Evolutionary conservation across 30 jellyfish, hydroid and myxozoan genomes (phyloP).

Genomic region (Pelagia noctiluca): DNA sequence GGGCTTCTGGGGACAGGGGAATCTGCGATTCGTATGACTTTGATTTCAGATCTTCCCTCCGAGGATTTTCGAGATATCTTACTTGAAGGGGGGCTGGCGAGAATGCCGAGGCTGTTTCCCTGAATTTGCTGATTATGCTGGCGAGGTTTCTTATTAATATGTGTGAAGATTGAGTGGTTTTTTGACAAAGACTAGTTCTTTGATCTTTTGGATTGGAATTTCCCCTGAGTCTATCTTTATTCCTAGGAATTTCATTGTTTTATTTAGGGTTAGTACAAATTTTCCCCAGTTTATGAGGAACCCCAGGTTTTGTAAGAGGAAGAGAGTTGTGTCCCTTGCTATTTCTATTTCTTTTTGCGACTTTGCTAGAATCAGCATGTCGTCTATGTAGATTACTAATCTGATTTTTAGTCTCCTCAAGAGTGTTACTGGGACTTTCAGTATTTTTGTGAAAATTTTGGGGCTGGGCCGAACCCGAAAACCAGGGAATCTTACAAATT

Average conservation of each 20-base stretch:
- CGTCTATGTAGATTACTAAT: conserved; percentile 24
- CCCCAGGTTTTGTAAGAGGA: background rate
- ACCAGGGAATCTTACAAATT: too few species aligned
- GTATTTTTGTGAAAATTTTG: too few species aligned
- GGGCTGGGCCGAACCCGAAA: too few species aligned
- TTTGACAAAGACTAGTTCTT: background rate
- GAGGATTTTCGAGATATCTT: background rate
- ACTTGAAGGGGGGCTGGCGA: conserved; percentile 48
- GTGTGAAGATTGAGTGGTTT: background rate
- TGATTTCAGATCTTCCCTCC: background rate
- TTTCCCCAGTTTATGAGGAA: conserved; percentile 11
- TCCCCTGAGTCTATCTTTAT: background rate
- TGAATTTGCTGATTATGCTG: background rate
- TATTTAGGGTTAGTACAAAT: background rate
- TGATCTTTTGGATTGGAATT: background rate
- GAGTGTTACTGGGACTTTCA: too few species aligned
- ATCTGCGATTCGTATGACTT: conserved; percentile 12
- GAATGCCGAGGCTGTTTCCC: conserved; percentile 18
- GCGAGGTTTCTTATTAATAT: background rate
- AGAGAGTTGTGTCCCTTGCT: too few species aligned
- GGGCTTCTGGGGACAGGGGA: background rate
- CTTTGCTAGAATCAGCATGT: conserved; percentile 10
- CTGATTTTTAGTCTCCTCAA: conserved; percentile 6
- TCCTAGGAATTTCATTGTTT: conserved; percentile 6
- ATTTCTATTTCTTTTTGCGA: background rate